Evolutionary conservation across 2,888 invertebrate genomes (phyloP), one percentile per base, ranked within the genome.

Genomic region (Esperia sulphurella): DNA sequence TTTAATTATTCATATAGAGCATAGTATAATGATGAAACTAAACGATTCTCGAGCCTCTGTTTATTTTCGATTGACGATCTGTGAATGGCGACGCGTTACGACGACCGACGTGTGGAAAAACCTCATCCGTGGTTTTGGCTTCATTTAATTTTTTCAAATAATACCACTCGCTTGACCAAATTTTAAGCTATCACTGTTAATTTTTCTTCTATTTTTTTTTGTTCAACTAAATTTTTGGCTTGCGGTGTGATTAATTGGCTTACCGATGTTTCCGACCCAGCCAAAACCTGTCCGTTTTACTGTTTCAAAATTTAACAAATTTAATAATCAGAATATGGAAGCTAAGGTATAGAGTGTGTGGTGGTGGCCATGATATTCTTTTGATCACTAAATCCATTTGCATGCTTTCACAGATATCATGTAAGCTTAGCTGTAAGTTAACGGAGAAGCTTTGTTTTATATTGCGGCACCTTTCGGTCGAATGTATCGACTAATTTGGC

Each of bases 331-430:
- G 68, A 76, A 77, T 68, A 80, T 78, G 87, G 87, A 88, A 87
- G 87, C 83, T 63, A 79, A 81, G 88, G 87, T 89, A 83, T 82
- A 86, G 88, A 89, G 88, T 89, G 88, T 89, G 88, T 89, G 88
- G 88, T 89, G 88, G 86, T 87, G 87, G 87, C 86, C 87, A 45
- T 43, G 41, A 49, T 77, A 80, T 72, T 62, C 64, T 67, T 71
- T 70, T 71, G 71, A 68, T 82, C 85, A 83, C 85, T 74, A 70
- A 77, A 79, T 50, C 85, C 84, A 88, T 88, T 77, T 88, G 87
- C 88, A 88, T 89, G 87, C 84, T 76, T 79, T 82, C 77, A 79
- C 85, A 78, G 75, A 67, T 80, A 68, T 65, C 70, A 68, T 73
- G 71, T 80, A 76, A 80, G 85, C 83, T 81, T 82, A 83, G 81